Evolutionary conservation across 2,888 invertebrate species (phyloP).

Genomic region (Sclerodermus sp.): DNA sequence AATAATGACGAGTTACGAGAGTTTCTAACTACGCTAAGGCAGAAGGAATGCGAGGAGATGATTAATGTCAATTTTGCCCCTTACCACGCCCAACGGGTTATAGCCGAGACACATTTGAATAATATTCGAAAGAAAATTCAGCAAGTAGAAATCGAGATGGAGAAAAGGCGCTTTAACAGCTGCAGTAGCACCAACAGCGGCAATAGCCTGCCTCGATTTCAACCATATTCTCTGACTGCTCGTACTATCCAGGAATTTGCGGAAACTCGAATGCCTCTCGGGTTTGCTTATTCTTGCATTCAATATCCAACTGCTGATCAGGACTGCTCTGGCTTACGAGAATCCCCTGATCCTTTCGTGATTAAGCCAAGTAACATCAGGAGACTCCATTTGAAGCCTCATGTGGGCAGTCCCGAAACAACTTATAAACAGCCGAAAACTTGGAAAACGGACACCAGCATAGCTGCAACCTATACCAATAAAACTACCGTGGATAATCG

Average conservation of each 20-base stretch:
- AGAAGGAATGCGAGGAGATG: slow-evolving; percentile 48
- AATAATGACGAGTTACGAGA: slow-evolving; percentile 46
- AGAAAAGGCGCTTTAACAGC: slow-evolving; percentile 21
- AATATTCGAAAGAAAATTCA: slow-evolving; percentile 45
- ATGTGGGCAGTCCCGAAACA: slow-evolving; percentile 40
- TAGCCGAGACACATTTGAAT: slow-evolving; percentile 39
- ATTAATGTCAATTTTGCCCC: slow-evolving; percentile 45
- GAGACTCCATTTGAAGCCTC: slow-evolving; percentile 39
- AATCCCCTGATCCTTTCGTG: slow-evolving; percentile 44
- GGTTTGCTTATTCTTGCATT: neutral
- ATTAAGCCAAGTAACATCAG: slow-evolving; percentile 32
- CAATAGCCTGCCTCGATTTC: too few relatives aligned
- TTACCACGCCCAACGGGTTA: slow-evolving; percentile 40
- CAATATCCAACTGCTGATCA: too few relatives aligned
- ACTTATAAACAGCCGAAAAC: slow-evolving; percentile 20
- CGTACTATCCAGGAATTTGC: slow-evolving; percentile 21
- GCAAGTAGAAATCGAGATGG: slow-evolving; percentile 45
- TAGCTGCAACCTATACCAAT: neutral
- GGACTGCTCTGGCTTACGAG: slow-evolving; percentile 1
- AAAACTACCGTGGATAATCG: neutral
- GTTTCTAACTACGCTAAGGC: slow-evolving; percentile 34
- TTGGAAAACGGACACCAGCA: neutral
- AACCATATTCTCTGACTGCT: slow-evolving; percentile 5
- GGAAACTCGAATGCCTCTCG: slow-evolving; percentile 12
- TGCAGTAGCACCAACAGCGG: too few relatives aligned